Base-by-base conservation (phyloP, 1,140 invertebrate genomes). In the Orius laevigatus region DNA sequence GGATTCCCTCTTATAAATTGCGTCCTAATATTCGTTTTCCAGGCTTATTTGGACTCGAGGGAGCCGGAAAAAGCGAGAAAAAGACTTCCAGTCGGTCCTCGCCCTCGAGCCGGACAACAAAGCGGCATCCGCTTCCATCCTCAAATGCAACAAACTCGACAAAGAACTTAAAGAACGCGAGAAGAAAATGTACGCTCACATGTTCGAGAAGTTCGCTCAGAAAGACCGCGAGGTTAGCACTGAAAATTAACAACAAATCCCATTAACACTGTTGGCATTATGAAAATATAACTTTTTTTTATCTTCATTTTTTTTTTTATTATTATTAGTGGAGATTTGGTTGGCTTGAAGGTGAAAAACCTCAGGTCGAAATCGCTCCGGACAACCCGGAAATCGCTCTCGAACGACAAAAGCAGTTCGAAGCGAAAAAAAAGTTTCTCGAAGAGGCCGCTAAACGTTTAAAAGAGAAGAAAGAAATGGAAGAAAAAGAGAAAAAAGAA, bases 171-270 rank as follows among this genome's bases (percentile, higher is more conserved):
- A 77, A 47, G 69, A 76, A 35, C 79, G 79, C 54, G 92, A 97
- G 61, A 93, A 90, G 68, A 79, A 84, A 58, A 70, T 89, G 9
- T 98, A 93, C 65, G 79, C 79, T 2, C 92, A 91, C 62, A 95
- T 98, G 87, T 97, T 98, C 62, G 78, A 84, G 53, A 86, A 84
- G 64, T 83, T 88, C 66, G 83, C 84, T 2, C 74, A 79, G 58
- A 71, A 75, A 62, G 84, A 88, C 64, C 75, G 74, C 64, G 75
- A 84, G 76, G 84, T 87, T 48, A 57, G 43, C 43, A 11, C 43
- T 34, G 12, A 14, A 35, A 18, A 39, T 43, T 42, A 32, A 9
- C 36, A 34, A 38, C 5, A n/a, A n/a, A 19, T 42, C 8, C 12
- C 12, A 25, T 12, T 39, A 39, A 15, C 32, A 25, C 25, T 25